A percentile compares a stretch with the other conserved stretches of the same genome.
Conservation (phyloP, 1,140 invertebrate genomes). For the Drosophila baimaii region DNA sequence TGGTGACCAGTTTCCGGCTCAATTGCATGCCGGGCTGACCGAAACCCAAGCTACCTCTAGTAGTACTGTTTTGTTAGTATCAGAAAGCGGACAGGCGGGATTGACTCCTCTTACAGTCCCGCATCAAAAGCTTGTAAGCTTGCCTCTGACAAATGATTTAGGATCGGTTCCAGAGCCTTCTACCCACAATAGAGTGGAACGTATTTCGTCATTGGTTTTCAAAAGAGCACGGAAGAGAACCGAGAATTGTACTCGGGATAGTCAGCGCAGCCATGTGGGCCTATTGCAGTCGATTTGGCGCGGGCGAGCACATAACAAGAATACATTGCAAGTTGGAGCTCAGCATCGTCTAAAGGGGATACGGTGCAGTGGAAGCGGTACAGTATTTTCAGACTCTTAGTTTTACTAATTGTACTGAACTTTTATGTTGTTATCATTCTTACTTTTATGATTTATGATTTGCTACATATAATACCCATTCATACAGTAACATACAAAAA, state of each 20-base stretch:
- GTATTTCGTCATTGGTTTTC: constrained; percentile 61
- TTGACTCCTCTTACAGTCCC: neutral
- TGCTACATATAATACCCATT: constrained; percentile 6
- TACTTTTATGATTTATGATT: constrained; percentile 16
- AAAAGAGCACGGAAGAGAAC: constrained; percentile 39
- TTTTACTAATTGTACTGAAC: constrained; percentile 4
- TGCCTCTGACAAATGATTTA: constrained; percentile 45
- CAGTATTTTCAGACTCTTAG: constrained; percentile 14
- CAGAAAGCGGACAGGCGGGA: constrained; percentile 5
- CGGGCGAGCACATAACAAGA: constrained; percentile 36
- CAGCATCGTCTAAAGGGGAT: constrained; percentile 81
- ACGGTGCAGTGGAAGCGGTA: constrained; percentile 83
- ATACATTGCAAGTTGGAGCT: constrained; percentile 46
- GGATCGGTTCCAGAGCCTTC: neutral
- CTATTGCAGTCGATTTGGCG: constrained; percentile 67
- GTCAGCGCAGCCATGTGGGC: constrained; percentile 77
- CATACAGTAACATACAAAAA: constrained; percentile 78
- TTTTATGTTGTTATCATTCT: constrained; percentile 32
- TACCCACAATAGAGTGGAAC: constrained; percentile 39
- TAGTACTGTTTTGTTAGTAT: constrained; percentile 46
- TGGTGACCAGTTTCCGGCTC: constrained; percentile 54
- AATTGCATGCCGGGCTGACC: constrained; percentile 45
- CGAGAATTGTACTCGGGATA: constrained; percentile 60
- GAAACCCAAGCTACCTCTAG: constrained; percentile 57
- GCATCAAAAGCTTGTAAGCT: constrained; percentile 16